Evolutionary conservation across 1,140 invertebrate species (phyloP).

Genomic region (Drosophila simulans): DNA sequence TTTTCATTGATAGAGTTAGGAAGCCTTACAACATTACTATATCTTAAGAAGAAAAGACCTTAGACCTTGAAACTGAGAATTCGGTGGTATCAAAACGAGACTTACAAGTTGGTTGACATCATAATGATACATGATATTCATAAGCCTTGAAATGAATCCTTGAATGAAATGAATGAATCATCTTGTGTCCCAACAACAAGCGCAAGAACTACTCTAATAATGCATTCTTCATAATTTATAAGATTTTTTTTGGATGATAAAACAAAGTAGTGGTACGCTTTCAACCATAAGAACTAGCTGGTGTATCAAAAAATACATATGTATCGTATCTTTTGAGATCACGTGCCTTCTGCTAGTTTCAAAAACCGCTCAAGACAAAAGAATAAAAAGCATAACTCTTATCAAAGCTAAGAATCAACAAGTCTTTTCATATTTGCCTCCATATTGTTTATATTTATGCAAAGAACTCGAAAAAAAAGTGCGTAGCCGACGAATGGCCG

Average conservation of each 20-base stretch:
- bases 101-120: conserved; percentile 1
- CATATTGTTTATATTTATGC: conserved; percentile 15
- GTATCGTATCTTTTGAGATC: background rate
- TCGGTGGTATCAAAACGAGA: background rate
- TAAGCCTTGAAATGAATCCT: background rate
- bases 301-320: too few species aligned
- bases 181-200: too few species aligned
- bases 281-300: background rate
- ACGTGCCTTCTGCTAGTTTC: background rate
- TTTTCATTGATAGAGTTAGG: background rate
- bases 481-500: conserved; percentile 17
- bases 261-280: background rate
- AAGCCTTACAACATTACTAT: background rate
- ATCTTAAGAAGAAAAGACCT: background rate
- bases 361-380: background rate
- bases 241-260: background rate
- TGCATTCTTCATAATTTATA: too few species aligned
- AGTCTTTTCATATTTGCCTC: conserved; percentile 6
- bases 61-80: background rate
- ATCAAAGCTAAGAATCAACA: conserved; percentile 45
- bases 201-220: too few species aligned
- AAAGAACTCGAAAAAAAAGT: conserved; percentile 29
- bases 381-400: conserved; percentile 16
- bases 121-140: background rate
- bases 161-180: too few species aligned